phyloP scores from a whole-genome alignment of 64 coral and sea anemone species.

The Orbicella faveolata region DNA sequence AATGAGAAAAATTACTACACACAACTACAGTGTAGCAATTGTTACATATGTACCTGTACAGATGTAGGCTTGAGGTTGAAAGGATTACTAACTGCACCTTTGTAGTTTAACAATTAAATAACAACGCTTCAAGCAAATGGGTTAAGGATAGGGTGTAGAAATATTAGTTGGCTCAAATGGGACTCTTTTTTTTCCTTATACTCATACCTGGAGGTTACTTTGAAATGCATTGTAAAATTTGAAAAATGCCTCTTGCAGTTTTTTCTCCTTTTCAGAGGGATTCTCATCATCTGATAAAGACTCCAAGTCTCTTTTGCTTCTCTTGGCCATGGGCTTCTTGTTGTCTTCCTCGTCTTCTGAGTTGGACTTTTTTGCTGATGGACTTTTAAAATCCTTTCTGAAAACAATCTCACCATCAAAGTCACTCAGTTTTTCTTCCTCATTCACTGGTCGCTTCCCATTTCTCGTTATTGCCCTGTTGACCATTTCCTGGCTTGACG shows the following conservation, averaged over 20 bases:
- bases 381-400: background rate
- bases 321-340: constrained; percentile 22
- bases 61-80: too few species aligned
- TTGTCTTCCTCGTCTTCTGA: background rate
- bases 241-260: background rate
- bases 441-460: background rate
- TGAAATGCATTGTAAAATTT: background rate
- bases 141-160: too few species aligned
- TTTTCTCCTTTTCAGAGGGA: background rate
- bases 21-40: too few species aligned
- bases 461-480: background rate
- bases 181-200: too few species aligned
- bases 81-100: too few species aligned
- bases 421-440: background rate
- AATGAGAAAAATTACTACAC: too few species aligned
- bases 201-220: background rate
- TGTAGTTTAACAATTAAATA: too few species aligned
- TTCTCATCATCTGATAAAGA: background rate
- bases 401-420: constrained; percentile 16
- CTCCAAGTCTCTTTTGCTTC: background rate
- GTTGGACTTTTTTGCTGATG: background rate
- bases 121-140: too few species aligned
- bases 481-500: background rate
- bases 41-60: too few species aligned
- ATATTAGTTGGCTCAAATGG: too few species aligned